Percentiles rank a stretch among this genome's conserved stretches.
phyloP scores from a whole-genome alignment of 2,797 vertebrate species.

The Chrysolophus pictus region DNA sequence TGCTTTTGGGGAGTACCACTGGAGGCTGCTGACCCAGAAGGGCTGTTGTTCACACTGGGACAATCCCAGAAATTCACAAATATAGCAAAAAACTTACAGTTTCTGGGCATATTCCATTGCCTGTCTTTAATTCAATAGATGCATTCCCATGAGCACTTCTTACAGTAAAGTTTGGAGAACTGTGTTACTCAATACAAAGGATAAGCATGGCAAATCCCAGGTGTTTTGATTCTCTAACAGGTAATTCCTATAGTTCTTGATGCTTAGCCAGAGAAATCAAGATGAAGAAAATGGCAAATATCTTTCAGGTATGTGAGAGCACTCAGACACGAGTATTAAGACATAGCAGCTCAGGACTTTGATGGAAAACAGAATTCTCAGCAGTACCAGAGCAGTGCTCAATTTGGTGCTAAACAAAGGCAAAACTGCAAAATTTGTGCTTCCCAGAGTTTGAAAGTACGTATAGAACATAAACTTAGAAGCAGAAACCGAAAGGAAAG shows the following conservation, averaged over 20 bases:
- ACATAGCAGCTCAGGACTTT: not conserved
- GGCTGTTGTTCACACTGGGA: not conserved
- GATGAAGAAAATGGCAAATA: not conserved
- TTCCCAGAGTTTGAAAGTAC: not conserved
- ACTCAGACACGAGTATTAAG: not conserved
- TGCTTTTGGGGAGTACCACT: not conserved
- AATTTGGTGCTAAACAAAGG: not conserved
- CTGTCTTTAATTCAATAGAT: not conserved
- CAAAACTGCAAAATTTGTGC: constrained; percentile 3
- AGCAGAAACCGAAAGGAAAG: constrained; percentile 1
- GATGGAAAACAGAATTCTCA: constrained; percentile 23
- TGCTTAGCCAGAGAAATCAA: not conserved
- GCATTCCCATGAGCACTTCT: not conserved
- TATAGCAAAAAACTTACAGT: not conserved
- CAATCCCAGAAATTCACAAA: not conserved
- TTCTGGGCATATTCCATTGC: not conserved
- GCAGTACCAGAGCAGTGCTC: not conserved
- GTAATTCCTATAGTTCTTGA: not conserved
- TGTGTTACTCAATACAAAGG: rapidly evolving
- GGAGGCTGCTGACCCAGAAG: not conserved
- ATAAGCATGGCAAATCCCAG: not conserved
- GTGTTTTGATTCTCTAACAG: not conserved
- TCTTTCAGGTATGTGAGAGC: not conserved
- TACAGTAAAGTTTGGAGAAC: not conserved
- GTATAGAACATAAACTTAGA: not conserved